Evolutionary conservation across 2,797 vertebrate genomes (phyloP), one percentile per base, ranked within the genome.

Genomic region (Malurus leucopterus): DNA sequence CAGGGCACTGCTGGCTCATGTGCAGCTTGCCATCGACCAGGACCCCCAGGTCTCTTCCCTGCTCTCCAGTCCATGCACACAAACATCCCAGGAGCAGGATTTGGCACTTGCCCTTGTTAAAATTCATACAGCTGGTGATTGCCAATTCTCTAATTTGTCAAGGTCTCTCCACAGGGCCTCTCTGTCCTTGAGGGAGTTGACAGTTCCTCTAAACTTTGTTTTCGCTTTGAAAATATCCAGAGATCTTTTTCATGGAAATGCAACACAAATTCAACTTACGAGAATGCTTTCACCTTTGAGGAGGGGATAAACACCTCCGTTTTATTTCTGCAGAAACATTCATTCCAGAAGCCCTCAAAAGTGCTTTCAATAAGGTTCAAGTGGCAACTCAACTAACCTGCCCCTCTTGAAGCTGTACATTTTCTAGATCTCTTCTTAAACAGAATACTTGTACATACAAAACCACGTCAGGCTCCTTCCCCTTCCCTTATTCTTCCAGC

Each of bases 21-120:
- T 24, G 61, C 19, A 49, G 9, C 11, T 15, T 38, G 5, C 16
- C 6, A 7, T 9, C 0, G 0, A 24, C 9, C 36, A 67, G 15
- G 13, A 80, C 2, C 3, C 7, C 6, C 62, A 50, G n/a, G 9
- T 26, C 55, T 43, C 49, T 26, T 18, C 26, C 20, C 23, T 29
- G 24, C 23, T 61, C 15, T 11, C 62, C 49, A 38, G 11, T 8
- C 17, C 13, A 6, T 5, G 18, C 4, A 4, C 9, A 73, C 15
- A 67, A 13, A 13, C n/a, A 34, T 59, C 13, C 26, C 47, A 44
- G 20, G 3, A 1, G 7, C 21, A 69, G 43, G 30, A 75, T 38
- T n/a, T 12, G 4, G 36, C 49, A 81, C 17, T n/a, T 44, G 15
- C 8, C 43, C 32, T 50, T 38, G 32, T 43, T 62, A 29, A 32